Conservation (phyloP, 2,888 invertebrate species). For the Drosophila pseudotakahashii region DNA sequence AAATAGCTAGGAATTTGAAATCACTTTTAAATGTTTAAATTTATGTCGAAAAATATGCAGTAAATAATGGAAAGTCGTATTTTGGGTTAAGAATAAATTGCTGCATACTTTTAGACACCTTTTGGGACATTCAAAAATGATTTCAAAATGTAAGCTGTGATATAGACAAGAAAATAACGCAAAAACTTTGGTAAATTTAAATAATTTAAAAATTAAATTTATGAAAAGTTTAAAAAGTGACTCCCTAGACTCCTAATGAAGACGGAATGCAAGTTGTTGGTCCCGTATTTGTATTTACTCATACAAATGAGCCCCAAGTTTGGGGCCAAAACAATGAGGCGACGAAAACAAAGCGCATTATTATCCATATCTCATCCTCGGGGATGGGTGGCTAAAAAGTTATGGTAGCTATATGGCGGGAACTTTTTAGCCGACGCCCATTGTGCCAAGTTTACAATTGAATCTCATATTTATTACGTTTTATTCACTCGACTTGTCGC, state of each 20-base stretch:
- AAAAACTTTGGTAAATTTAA: not conserved
- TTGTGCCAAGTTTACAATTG: conserved; percentile 59
- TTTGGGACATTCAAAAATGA: too few species aligned
- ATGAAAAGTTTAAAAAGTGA: too few species aligned
- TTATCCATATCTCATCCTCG: conserved; percentile 19
- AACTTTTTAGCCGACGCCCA: conserved; percentile 30
- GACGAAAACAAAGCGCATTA: conserved; percentile 38
- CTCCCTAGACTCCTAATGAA: conserved; percentile 11
- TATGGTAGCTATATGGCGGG: not conserved
- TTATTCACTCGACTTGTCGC: conserved; percentile 29
- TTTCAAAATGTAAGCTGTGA: too few species aligned
- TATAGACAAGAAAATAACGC: too few species aligned
- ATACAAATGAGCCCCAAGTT: conserved; percentile 25
- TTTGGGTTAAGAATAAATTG: too few species aligned
- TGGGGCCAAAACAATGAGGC: conserved; percentile 17
- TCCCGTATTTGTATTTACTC: conserved; percentile 23
- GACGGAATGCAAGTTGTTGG: conserved; percentile 2
- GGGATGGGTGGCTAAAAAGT: conserved; percentile 7
- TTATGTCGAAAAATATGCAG: too few species aligned
- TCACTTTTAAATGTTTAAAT: too few species aligned
- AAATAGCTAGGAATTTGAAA: too few species aligned
- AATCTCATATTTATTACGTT: conserved; percentile 56
- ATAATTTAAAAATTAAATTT: not conserved
- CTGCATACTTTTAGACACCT: too few species aligned
- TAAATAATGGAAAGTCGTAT: too few species aligned